phyloP scores from a whole-genome alignment of 2,113 vertebrate genomes.

The Scartelaos histophorus region DNA sequence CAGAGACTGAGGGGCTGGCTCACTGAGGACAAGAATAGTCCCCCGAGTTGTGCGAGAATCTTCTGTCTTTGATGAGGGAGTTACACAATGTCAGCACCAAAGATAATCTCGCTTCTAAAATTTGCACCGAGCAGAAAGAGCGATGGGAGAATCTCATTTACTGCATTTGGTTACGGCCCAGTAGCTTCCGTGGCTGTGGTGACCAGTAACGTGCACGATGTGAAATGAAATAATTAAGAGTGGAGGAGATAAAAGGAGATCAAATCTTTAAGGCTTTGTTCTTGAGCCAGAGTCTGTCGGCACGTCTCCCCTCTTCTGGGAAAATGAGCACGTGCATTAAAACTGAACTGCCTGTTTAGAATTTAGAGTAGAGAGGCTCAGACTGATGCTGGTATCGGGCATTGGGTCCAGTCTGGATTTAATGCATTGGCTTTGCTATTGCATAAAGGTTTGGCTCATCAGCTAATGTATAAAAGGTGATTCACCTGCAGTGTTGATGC shows the following conservation, averaged over 20 bases:
- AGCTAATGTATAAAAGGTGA: neutral
- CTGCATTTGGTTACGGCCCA: conserved; percentile 46
- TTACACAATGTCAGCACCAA: conserved; percentile 49
- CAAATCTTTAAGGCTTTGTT: conserved; percentile 23
- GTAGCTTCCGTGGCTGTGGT: conserved; percentile 12
- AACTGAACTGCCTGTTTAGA: conserved; percentile 26
- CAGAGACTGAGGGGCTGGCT: conserved; percentile 27
- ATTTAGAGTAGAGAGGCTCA: conserved; percentile 22
- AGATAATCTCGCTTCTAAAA: conserved; percentile 34
- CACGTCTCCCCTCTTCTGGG: conserved; percentile 11
- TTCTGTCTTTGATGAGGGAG: conserved; percentile 53
- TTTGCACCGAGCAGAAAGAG: conserved; percentile 25
- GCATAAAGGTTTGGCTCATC: neutral
- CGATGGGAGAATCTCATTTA: conserved; percentile 45
- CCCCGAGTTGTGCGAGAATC: conserved; percentile 42
- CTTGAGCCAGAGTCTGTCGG: neutral
- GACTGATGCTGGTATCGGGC: neutral
- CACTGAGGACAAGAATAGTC: conserved; percentile 59
- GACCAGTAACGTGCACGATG: conserved; percentile 8
- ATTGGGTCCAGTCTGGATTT: neutral
- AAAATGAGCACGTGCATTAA: conserved; percentile 8
- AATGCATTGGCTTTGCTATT: neutral
- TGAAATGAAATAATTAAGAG: conserved; percentile 25
- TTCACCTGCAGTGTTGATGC: neutral
- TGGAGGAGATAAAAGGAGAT: conserved; percentile 26